Percentiles rank a stretch among this genome's conserved stretches.
Conservation (phyloP, 2,888 invertebrate species). For the Agriotes lineatus region DNA sequence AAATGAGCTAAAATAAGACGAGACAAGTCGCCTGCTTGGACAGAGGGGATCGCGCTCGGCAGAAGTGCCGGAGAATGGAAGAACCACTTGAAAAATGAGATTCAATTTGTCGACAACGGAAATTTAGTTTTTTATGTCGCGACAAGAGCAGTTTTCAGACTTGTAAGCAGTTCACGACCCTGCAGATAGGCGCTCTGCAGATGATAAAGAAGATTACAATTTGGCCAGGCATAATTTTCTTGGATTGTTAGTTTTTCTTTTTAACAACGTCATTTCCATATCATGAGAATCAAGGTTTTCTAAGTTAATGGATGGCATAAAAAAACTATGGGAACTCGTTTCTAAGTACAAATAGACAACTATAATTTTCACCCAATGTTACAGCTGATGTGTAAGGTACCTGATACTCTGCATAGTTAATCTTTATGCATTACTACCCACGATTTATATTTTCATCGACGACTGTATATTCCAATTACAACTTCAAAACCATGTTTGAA, state of each 20-base stretch:
- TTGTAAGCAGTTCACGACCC: slow-evolving; percentile 16
- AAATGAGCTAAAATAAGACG: slow-evolving; percentile 21
- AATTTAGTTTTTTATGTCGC: slow-evolving; percentile 54
- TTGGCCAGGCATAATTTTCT: background rate
- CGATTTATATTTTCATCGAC: too few species aligned
- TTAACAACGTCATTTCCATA: too few species aligned
- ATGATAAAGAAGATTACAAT: slow-evolving; percentile 18
- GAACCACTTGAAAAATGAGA: slow-evolving; percentile 55
- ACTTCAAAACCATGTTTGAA: too few species aligned
- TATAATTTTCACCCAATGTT: too few species aligned
- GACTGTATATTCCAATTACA: too few species aligned
- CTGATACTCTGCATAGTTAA: too few species aligned
- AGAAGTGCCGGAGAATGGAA: slow-evolving; percentile 41
- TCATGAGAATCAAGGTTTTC: too few species aligned
- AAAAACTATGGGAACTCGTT: too few species aligned
- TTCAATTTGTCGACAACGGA: slow-evolving; percentile 58
- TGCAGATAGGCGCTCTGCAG: slow-evolving; percentile 20
- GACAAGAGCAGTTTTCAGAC: slow-evolving; percentile 45
- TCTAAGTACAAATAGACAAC: too few species aligned
- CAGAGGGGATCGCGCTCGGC: slow-evolving; percentile 18
- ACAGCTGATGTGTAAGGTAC: too few species aligned
- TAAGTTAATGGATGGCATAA: too few species aligned
- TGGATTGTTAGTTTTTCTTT: background rate
- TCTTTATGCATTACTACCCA: too few species aligned
- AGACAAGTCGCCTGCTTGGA: slow-evolving; percentile 13